Base-by-base conservation (phyloP, 2,113 vertebrate genomes). In the Copsychus sechellarum region DNA sequence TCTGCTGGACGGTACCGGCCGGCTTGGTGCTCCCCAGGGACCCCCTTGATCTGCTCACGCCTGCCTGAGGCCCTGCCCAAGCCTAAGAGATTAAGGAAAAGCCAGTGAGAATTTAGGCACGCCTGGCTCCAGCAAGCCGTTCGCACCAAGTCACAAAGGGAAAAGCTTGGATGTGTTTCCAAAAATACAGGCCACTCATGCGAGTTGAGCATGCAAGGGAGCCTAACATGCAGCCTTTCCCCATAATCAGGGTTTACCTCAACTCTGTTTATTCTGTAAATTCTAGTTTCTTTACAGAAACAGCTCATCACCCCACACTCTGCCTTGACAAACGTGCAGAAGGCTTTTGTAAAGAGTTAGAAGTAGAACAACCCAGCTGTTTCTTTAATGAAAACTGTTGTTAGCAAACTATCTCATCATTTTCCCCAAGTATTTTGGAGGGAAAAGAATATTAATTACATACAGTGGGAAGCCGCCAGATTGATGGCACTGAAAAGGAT, bases 211-310 rank as follows among this genome's bases (percentile, higher is more conserved):
- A 90, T 94, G 92, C 24, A 14, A 96, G 86, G 58, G 65, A 97
- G 88, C 58, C 94, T 95, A 95, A 61, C 8, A 2, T 24, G 3
- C 90, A 94, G 93, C 87, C 81, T 95, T 92, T 78, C 95, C 86
- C 93, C 91, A 95, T 94, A 94, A 91, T 96, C 92, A 83, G 80
- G 81, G 90, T 96, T 97, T 96, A 93, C 90, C 70, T 96, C 96
- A 92, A 86, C 71, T 88, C 86, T 96, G 94, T 97, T 97, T 98
- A 97, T 97, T 93, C 97, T 97, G 88, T 97, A 96, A 97, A 96
- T 88, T 95, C 96, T 96, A 86, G 91, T 94, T 97, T 98, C 96
- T 97, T 93, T 97, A 94, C 82, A 92, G 97, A 93, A 97, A 95
- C 92, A 94, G 90, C 85, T 96, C 96, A 97, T 97, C 93, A 96